Evolutionary conservation across 2,113 vertebrate species (phyloP), one percentile per base, ranked within the genome.

Genomic region (Amblyornis subalaris): DNA sequence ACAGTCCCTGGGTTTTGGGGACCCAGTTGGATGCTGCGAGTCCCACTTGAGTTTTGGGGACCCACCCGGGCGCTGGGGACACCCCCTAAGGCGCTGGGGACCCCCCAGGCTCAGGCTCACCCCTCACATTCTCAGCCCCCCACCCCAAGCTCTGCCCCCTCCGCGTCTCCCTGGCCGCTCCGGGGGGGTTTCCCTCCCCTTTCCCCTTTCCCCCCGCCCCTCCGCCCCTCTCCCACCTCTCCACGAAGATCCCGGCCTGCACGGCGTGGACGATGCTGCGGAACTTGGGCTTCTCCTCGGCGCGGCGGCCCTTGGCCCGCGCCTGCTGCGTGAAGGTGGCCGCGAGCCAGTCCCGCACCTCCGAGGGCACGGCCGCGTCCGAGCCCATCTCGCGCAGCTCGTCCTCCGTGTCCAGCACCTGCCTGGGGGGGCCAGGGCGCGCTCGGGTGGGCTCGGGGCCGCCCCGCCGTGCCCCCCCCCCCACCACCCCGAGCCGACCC

Each of bases 171-270:
- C 50, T 15, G 16, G 64, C 8, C 25, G 16, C 58, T 16, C 7
- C 7, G 14, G 22, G 42, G 11, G 29, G 15, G 31, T 21, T 16
- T 29, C 51, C 58, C 35, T 57, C 35, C 3, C n/a, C 20, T 18
- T 17, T 57, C 35, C 3, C n/a, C 20, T 18, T 17, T 38, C 9
- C 15, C 26, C 7, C 31, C 13, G 8, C 24, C 14, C 22, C 15
- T 38, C 10, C 36, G 22, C 10, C 18, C 19, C 9, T 21, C 5
- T 29, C 92, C 84, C 94, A 99, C 99, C 99, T 98, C 84, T 99
- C 99, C 82, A 99, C 99, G 61, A 99, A 99, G 97, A 99, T 99
- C 7, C 99, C 99, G 2, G 99, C 99, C 96, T 99, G 99, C 75
- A 99, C 99, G 1, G 99, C 99, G 2, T 99, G 98, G 18, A 99